phyloP scores from a whole-genome alignment of 2,113 vertebrate species.

The Chlamydotis undulata region DNA sequence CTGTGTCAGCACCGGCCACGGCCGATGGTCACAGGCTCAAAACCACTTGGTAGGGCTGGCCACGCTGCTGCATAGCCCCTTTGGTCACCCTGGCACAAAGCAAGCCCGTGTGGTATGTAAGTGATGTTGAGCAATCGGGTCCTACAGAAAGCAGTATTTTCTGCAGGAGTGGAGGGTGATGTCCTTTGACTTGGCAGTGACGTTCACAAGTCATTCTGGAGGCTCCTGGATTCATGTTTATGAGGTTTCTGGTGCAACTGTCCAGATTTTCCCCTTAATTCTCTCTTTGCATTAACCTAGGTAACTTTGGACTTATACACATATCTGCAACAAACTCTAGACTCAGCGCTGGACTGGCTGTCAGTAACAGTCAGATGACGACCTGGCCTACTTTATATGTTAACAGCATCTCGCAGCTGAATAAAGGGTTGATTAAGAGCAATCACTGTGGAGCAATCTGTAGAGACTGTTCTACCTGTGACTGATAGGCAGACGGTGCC shows the following conservation, averaged over 20 bases:
- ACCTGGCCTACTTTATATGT: constrained; percentile 5
- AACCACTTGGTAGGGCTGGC: not conserved
- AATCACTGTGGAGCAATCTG: not conserved
- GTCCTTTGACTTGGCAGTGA: not conserved
- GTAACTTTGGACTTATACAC: not conserved
- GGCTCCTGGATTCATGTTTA: not conserved
- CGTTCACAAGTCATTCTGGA: not conserved
- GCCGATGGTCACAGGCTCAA: accelerated
- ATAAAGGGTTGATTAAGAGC: constrained; percentile 47
- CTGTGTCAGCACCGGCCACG: accelerated
- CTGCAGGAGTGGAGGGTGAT: not conserved
- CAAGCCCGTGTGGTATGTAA: not conserved
- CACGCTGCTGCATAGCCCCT: not conserved
- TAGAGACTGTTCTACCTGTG: not conserved
- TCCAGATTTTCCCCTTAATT: not conserved
- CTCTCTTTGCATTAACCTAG: not conserved
- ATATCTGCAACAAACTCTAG: not conserved
- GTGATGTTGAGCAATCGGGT: not conserved
- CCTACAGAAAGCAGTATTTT: not conserved
- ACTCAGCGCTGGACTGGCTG: not conserved
- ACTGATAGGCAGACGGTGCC: not conserved
- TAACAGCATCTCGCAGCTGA: not conserved
- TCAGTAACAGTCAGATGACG: not conserved
- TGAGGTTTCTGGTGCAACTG: not conserved
- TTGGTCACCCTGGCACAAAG: not conserved